A percentile compares a stretch with the other conserved stretches of the same genome.
phyloP scores from a whole-genome alignment of 2,888 invertebrate genomes.

The Ormyrus pomaceus region DNA sequence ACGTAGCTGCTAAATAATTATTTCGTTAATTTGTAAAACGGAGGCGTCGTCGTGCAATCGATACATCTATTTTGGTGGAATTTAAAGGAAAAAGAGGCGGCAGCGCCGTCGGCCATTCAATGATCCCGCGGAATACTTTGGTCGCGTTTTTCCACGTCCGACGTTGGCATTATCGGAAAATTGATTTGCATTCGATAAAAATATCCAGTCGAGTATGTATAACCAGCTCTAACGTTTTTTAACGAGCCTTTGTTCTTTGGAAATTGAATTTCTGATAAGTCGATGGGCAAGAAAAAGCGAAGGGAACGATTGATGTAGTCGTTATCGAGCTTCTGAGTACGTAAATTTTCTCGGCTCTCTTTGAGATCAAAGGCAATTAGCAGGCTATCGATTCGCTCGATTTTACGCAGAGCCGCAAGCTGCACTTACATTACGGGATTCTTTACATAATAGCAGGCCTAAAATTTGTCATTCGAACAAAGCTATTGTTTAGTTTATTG shows the following conservation, averaged over 20 bases:
- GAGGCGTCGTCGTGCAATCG: no score
- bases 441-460: no score
- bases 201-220: conserved; percentile 25
- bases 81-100: not conserved
- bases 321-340: conserved; percentile 34
- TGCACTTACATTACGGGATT: no score
- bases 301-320: conserved; percentile 32
- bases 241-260: conserved; percentile 39
- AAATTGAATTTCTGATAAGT: conserved; percentile 41
- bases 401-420: no score
- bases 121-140: not conserved
- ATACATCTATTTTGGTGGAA: conserved; percentile 8
- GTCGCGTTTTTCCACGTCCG: conserved; percentile 9
- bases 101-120: conserved; percentile 3
- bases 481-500: no score
- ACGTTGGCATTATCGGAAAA: conserved; percentile 34
- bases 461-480: no score
- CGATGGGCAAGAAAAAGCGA: not conserved
- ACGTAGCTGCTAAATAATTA: no score
- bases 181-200: conserved; percentile 50
- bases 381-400: no score
- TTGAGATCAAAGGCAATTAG: no score
- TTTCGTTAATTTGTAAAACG: no score
- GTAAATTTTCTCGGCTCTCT: conserved; percentile 33
- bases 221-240: not conserved